Conservation (phyloP, 1,140 invertebrate species). For the Papilio aristodemus region DNA sequence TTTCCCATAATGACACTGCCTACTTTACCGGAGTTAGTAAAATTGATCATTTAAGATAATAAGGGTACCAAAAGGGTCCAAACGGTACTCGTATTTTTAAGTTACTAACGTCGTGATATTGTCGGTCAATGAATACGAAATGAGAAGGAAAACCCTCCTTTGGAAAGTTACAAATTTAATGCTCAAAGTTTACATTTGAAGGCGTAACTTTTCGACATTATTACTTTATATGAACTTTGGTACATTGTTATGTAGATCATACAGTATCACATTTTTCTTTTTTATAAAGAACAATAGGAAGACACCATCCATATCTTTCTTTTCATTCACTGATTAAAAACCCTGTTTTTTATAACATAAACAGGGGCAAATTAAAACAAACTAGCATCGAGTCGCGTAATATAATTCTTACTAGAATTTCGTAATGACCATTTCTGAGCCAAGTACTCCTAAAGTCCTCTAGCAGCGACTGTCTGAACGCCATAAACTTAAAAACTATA, state of each 20-base stretch:
- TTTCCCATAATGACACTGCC: constrained; percentile 20
- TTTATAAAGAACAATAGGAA: too few relatives aligned
- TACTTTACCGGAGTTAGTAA: constrained; percentile 15
- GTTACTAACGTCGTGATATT: neutral
- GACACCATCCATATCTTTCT: too few relatives aligned
- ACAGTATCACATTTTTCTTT: too few relatives aligned
- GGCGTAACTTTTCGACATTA: constrained; percentile 16
- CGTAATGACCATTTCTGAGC: too few relatives aligned
- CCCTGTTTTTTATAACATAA: too few relatives aligned
- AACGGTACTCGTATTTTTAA: constrained; percentile 22
- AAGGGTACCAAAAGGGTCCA: constrained; percentile 28
- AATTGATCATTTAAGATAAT: constrained; percentile 24
- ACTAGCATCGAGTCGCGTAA: too few relatives aligned
- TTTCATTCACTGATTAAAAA: too few relatives aligned
- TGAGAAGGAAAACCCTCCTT: constrained; percentile 8
- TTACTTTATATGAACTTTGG: neutral
- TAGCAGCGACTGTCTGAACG: too few relatives aligned
- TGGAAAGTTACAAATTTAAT: constrained; percentile 13
- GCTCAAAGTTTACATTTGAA: constrained; percentile 13
- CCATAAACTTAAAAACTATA: too few relatives aligned
- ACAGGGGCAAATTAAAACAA: too few relatives aligned
- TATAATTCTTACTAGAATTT: too few relatives aligned
- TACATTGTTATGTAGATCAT: neutral
- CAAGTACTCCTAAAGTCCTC: too few relatives aligned
- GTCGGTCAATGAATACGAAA: constrained; percentile 26